phyloP scores from a whole-genome alignment of 2,113 vertebrate genomes.

The Trogon melanurus region DNA sequence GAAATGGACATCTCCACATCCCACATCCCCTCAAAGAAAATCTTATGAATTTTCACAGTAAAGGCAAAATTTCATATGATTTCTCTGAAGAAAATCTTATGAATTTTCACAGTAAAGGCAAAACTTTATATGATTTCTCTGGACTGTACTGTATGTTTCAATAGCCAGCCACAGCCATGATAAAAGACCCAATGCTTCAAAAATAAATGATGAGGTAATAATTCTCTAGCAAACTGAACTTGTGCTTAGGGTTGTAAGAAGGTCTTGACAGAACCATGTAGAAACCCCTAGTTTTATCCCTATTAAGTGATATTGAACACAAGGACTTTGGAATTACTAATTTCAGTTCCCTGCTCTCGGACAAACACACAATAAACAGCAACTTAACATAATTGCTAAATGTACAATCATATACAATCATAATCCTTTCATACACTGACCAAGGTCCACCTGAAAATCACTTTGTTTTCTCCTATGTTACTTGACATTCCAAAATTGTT shows the following conservation, averaged over 20 bases:
- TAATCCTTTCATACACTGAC: neutral
- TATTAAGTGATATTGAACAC: neutral
- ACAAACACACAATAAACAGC: neutral
- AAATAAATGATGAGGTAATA: neutral
- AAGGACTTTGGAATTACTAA: neutral
- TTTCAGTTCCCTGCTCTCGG: neutral
- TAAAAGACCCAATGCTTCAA: neutral
- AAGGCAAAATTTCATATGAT: neutral
- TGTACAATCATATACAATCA: neutral
- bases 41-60: neutral
- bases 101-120: neutral
- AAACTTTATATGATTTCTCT: neutral
- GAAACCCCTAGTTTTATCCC: neutral
- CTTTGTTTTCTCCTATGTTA: fast-evolving
- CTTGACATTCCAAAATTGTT: neutral
- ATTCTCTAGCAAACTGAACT: neutral
- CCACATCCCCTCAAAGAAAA: neutral
- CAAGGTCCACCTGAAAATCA: neutral
- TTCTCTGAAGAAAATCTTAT: neutral
- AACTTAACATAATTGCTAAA: neutral
- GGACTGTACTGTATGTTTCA: neutral
- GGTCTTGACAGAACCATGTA: neutral
- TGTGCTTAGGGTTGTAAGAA: neutral
- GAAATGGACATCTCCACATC: neutral
- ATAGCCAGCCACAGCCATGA: neutral